Conservation (phyloP, 2,113 vertebrate species). For the Syngnathus scovelli region DNA sequence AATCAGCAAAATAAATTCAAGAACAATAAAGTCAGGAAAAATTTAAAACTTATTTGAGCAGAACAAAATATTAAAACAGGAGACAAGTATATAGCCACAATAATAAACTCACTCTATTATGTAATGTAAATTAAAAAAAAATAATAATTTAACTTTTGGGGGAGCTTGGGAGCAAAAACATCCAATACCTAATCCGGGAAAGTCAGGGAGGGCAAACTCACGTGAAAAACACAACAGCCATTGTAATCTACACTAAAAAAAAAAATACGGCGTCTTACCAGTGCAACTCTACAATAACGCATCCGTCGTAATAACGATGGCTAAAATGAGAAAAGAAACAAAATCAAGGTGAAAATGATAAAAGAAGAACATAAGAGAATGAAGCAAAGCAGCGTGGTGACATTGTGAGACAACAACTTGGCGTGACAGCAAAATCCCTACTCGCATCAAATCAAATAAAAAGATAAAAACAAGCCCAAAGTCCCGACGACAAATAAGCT, state of each 20-base stretch:
- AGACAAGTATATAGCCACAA: neutral
- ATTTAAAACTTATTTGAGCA: no score
- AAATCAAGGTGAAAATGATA: conserved; percentile 41
- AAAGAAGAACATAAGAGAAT: conserved; percentile 33
- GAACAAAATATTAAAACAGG: no score
- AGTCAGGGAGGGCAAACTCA: conserved; percentile 11
- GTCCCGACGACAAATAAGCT: neutral
- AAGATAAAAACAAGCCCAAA: neutral
- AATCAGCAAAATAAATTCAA: no score
- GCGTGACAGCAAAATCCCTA: conserved; percentile 40
- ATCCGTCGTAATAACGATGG: conserved; percentile 69
- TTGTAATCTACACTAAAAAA: conserved; percentile 32
- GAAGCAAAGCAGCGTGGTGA: conserved; percentile 45
- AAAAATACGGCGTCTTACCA: conserved; percentile 59
- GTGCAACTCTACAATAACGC: conserved; percentile 66
- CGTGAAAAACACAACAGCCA: conserved; percentile 55
- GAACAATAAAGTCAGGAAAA: no score
- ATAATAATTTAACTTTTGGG: neutral
- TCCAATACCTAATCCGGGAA: conserved; percentile 5
- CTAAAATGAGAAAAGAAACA: conserved; percentile 60
- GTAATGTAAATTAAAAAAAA: neutral
- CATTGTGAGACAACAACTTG: conserved; percentile 39
- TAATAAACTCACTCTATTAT: neutral
- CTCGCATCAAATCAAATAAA: neutral
- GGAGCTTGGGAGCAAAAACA: conserved; percentile 5